Evolutionary conservation across 2,888 invertebrate species (phyloP), one percentile per base, ranked within the genome.

Genomic region (Tiliacea citrago): DNA sequence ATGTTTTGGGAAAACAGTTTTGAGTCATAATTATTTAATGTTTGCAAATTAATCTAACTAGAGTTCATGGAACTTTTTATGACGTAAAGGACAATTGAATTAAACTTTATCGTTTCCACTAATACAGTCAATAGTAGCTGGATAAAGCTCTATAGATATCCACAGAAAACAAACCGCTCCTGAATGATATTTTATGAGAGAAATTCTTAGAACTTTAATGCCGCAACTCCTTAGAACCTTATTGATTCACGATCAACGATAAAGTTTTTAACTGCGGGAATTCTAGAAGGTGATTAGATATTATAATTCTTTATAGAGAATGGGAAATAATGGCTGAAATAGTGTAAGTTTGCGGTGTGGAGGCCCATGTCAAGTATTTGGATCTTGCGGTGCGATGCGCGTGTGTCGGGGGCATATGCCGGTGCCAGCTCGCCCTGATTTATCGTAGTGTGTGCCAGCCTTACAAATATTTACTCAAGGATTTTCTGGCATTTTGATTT

Each of bases 341-440:
- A 73, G 71, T 77, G 73, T 80, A 82, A 83, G 82, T 81, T 79
- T 81, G 86, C 82, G 88, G 89, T 85, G 62, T 63, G 78, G 63
- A 71, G 75, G 80, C 83, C 85, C 77, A 70, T 82, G 89, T 86
- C 88, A 86, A 84, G 73, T 74, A 80, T 85, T 74, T 73, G 72
- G 69, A 77, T 81, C 78, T 83, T 86, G 87, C 83, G 83, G 85
- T 84, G 86, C 86, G 86, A 89, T 66, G 87, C 68, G 70, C 85
- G 81, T 68, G 70, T 86, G 91, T 89, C 88, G 82, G 58, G 79
- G 62, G 82, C 91, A 91, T 85, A 83, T 88, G 90, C 73, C 87
- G 81, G 62, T 70, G 79, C 72, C 87, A 77, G 65, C 67, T 67
- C 68, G 71, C 60, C 63, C 72, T 88, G 89, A 88, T 91, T 91